Percentiles rank a stretch among this genome's conserved stretches.
Conservation (phyloP, 1,140 invertebrate genomes). For the Bombus confusus region DNA sequence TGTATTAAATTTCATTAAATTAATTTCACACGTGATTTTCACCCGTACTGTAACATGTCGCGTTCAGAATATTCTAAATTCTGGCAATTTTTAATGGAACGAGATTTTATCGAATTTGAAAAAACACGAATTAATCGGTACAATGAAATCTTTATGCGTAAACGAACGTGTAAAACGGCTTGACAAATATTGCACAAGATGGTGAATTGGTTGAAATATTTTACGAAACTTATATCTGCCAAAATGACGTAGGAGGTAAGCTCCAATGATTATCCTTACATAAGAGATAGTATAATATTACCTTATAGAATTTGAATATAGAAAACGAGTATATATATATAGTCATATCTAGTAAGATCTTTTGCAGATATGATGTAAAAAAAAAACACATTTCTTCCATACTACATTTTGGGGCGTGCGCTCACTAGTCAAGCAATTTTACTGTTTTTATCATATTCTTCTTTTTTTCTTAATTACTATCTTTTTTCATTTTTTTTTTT, state of each 20-base stretch:
- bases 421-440: constrained; percentile 82
- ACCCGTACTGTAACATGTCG: constrained; percentile 20
- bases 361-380: constrained; percentile 57
- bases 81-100: neutral
- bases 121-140: neutral
- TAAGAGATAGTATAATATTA: constrained; percentile 67
- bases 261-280: constrained; percentile 55
- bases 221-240: constrained; percentile 57
- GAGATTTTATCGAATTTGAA: constrained; percentile 8
- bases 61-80: constrained; percentile 3
- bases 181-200: constrained; percentile 62
- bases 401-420: constrained; percentile 73
- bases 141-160: constrained; percentile 39
- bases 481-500: constrained; percentile 7
- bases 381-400: constrained; percentile 76
- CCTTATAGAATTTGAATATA: constrained; percentile 62
- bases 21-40: constrained; percentile 45
- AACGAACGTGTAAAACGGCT: constrained; percentile 55
- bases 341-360: constrained; percentile 55
- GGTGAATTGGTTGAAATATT: constrained; percentile 32
- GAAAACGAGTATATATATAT: constrained; percentile 55
- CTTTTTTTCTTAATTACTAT: constrained; percentile 1
- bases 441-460: constrained; percentile 69
- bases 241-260: constrained; percentile 59
- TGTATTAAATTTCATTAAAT: constrained; percentile 62